Conservation (phyloP, 1,140 invertebrate species). For the Drosophila pandora region DNA sequence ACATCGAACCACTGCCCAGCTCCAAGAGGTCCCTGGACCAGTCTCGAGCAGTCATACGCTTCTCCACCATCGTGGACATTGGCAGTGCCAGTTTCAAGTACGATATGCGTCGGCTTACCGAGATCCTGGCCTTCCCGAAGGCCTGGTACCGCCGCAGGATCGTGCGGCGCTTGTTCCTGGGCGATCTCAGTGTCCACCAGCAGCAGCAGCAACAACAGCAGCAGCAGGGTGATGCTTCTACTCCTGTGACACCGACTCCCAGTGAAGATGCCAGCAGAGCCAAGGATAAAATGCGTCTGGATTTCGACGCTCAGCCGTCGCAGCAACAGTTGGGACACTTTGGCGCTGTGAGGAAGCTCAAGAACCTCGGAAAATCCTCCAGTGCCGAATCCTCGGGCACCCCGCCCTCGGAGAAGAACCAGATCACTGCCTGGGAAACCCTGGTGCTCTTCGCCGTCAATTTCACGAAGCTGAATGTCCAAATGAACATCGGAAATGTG, state of each 20-base stretch:
- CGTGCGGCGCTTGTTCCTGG: conserved; percentile 95
- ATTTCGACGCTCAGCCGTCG: conserved; percentile 51
- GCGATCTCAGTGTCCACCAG: conserved; percentile 89
- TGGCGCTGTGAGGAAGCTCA: conserved; percentile 84
- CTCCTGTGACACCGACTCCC: conserved; percentile 61
- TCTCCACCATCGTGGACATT: conserved; percentile 97
- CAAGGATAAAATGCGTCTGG: conserved; percentile 68
- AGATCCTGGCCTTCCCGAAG: conserved; percentile 98
- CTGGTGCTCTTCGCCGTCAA: conserved; percentile 97
- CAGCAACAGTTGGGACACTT: conserved; percentile 60
- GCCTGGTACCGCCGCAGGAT: conserved; percentile 98
- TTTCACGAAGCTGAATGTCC: conserved; percentile 96
- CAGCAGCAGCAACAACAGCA: conserved; percentile 60
- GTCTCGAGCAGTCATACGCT: conserved; percentile 92
- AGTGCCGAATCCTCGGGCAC: conserved; percentile 76
- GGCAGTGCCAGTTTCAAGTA: conserved; percentile 99
- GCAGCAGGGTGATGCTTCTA: conserved; percentile 34
- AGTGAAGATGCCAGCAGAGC: conserved; percentile 50
- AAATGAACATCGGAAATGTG: conserved; percentile 99
- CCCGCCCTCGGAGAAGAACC: conserved; percentile 79
- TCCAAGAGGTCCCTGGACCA: conserved; percentile 84
- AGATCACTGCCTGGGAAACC: conserved; percentile 94
- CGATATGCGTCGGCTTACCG: conserved; percentile 98
- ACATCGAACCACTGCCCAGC: conserved; percentile 87
- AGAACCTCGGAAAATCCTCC: conserved; percentile 83